A percentile compares a stretch with the other conserved stretches of the same genome.
These are phyloP conservation scores for Therioaphis trifolii DNA, from an alignment of 2,888 invertebrate genomes.

Conservation along the genomic window DNA sequence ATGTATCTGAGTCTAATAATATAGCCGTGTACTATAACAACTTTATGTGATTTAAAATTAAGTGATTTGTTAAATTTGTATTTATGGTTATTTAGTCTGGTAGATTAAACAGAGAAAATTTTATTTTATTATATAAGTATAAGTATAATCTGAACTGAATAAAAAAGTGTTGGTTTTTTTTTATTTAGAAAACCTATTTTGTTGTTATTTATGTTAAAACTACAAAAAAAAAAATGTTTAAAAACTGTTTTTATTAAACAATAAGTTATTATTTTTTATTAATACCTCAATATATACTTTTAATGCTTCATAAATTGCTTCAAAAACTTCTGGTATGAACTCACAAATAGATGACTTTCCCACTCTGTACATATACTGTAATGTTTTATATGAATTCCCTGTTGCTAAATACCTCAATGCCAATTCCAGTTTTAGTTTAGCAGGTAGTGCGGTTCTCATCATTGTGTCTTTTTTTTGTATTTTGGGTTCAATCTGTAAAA, in stretches of 20 bases:
- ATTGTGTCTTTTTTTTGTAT: no score
- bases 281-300: background rate
- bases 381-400: background rate
- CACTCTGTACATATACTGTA: background rate
- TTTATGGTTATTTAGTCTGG: background rate
- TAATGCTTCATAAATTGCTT: background rate
- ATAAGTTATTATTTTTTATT: background rate
- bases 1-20: background rate
- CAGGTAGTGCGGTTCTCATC: no score
- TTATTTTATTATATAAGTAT: no score
- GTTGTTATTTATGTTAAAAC: background rate
- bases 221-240: background rate
- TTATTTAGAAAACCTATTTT: background rate
- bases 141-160: no score
- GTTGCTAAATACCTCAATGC: background rate
- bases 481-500: background rate
- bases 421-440: background rate
- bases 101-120: background rate
- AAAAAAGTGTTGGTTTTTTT: background rate
- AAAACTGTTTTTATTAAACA: background rate
- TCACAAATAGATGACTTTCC: conserved; percentile 1
- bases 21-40: background rate
- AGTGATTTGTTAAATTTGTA: background rate
- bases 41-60: background rate
- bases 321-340: conserved; percentile 1